Conservation (phyloP, 2,113 vertebrate species). For the Rhinopomastus cyanomelas region DNA sequence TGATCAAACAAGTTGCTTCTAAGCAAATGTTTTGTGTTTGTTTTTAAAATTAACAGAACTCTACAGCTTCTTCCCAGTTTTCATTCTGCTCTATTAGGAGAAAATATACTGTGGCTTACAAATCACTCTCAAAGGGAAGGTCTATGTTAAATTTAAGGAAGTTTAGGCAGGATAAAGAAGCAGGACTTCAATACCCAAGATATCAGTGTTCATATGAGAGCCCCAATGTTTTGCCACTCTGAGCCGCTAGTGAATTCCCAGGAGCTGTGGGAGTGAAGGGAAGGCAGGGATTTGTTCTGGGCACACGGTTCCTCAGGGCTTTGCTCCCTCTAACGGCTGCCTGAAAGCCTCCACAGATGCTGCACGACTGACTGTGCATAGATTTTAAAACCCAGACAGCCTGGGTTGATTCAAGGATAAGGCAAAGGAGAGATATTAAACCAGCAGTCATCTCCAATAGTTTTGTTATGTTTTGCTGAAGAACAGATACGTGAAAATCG, state of each 20-base stretch:
- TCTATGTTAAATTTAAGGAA: not conserved
- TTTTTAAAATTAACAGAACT: not conserved
- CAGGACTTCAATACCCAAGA: not conserved
- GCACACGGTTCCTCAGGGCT: not conserved
- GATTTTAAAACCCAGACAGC: not conserved
- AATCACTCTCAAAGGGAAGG: not conserved
- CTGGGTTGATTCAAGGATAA: not conserved
- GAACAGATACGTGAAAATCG: fast-evolving
- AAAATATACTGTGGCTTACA: not conserved
- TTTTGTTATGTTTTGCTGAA: not conserved
- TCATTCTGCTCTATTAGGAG: not conserved
- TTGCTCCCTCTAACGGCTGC: constrained; percentile 50
- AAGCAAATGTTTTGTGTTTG: not conserved
- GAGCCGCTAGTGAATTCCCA: not conserved
- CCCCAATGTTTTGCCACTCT: not conserved
- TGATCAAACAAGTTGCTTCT: not conserved
- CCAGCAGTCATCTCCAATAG: not conserved
- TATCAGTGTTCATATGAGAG: not conserved
- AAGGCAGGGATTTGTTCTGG: not conserved
- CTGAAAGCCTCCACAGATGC: not conserved
- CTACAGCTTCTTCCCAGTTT: not conserved
- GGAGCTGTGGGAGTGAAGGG: not conserved
- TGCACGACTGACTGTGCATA: not conserved
- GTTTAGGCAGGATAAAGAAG: not conserved
- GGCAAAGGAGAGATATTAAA: not conserved